These are phyloP conservation scores for Ametastegia equiseti DNA, from an alignment of 2,888 invertebrate species.

Conservation along the genomic window DNA sequence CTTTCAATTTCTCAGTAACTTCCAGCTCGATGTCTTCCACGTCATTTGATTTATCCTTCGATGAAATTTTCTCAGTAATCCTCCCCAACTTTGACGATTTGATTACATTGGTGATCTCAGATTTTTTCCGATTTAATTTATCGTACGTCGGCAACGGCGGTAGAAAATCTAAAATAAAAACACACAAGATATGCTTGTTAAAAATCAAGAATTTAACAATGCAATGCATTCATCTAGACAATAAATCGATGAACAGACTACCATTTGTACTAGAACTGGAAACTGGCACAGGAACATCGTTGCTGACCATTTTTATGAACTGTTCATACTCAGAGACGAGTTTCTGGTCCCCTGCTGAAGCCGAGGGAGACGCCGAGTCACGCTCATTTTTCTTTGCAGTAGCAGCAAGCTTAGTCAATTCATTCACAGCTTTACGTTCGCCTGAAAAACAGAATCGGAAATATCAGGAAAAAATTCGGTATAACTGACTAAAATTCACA, in stretches of 20 bases:
- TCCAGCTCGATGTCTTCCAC: not conserved
- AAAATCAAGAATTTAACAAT: not conserved
- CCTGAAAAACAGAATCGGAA: not conserved
- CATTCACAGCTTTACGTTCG: slow-evolving; percentile 12
- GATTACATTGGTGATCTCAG: not conserved
- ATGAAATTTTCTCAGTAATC: not conserved
- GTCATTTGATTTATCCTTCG: not conserved
- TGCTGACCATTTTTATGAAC: slow-evolving; percentile 79
- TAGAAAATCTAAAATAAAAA: slow-evolving; percentile 1
- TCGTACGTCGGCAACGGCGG: not conserved
- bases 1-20: slow-evolving; percentile 52
- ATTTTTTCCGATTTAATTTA: slow-evolving; percentile 8
- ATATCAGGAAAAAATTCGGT: not conserved
- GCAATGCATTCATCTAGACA: not conserved
- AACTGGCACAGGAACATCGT: slow-evolving; percentile 61
- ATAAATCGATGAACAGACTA: not conserved
- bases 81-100: not conserved
- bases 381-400: not conserved
- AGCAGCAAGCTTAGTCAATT: not conserved
- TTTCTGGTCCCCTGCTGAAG: slow-evolving; percentile 67
- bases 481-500: not conserved
- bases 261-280: not conserved
- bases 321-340: slow-evolving; percentile 79
- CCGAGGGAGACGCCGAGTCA: slow-evolving; percentile 45
- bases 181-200: not conserved